A percentile compares a stretch with the other conserved stretches of the same genome.
phyloP scores from a whole-genome alignment of 2,113 vertebrate species.

The Rhea americana region DNA sequence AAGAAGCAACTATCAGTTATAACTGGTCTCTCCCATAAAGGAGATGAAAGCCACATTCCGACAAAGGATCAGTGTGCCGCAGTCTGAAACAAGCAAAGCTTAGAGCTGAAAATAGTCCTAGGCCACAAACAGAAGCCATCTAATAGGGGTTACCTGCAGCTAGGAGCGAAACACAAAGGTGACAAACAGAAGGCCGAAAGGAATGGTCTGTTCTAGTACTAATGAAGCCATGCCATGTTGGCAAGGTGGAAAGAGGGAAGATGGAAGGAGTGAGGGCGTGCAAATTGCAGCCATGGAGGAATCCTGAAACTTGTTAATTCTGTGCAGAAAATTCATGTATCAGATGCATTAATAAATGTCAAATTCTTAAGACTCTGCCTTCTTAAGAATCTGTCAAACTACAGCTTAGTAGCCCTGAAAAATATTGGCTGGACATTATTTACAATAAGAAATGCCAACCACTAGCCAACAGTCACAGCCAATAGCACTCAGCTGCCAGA shows the following conservation, averaged over 20 bases:
- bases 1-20: conserved; percentile 53
- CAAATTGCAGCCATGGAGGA: conserved; percentile 37
- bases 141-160: conserved; percentile 59
- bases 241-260: conserved; percentile 5
- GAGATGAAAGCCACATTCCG: conserved; percentile 39
- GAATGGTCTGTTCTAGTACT: conserved; percentile 27
- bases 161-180: conserved; percentile 44
- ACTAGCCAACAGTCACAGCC: not conserved
- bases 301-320: not conserved
- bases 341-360: not conserved
- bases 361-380: conserved; percentile 26
- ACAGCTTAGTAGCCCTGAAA: not conserved
- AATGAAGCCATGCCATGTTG: not conserved
- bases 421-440: not conserved
- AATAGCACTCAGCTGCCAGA: not conserved
- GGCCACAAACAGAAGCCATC: conserved; percentile 64
- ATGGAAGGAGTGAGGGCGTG: conserved; percentile 19
- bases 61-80: conserved; percentile 56
- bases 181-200: conserved; percentile 11
- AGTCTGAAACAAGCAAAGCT: conserved; percentile 48
- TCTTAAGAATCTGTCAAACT: conserved; percentile 30
- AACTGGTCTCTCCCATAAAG: conserved; percentile 35
- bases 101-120: conserved; percentile 57
- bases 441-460: not conserved
- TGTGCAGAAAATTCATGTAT: conserved; percentile 27